Conservation (phyloP, 2,797 vertebrate species). For the Chromis chromis region DNA sequence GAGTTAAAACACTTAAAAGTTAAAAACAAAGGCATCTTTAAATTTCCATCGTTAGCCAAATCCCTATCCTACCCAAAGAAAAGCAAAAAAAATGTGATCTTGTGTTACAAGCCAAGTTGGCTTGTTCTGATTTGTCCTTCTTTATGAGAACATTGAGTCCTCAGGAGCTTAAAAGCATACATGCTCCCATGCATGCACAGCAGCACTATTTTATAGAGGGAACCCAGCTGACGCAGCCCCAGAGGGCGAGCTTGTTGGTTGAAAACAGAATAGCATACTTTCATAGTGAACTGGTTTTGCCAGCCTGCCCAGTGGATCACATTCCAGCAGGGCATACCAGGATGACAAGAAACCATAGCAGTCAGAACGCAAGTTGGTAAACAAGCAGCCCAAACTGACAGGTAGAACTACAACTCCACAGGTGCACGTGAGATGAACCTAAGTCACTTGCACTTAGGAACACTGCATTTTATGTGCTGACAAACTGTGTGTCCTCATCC, state of each 20-base stretch:
- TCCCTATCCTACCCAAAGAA: background rate
- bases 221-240: constrained; percentile 33
- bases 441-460: constrained; percentile 8
- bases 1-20: background rate
- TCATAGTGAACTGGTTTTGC: constrained; percentile 80
- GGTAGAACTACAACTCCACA: constrained; percentile 10
- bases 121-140: background rate
- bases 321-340: constrained; percentile 62
- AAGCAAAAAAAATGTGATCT: background rate
- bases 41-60: background rate
- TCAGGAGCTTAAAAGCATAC: background rate
- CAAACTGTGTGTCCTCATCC: background rate
- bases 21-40: background rate
- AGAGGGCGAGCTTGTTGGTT: constrained; percentile 18
- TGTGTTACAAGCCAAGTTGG: background rate
- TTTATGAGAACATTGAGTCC: constrained; percentile 14
- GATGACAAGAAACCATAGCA: constrained; percentile 45
- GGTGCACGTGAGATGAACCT: constrained; percentile 4
- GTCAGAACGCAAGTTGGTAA: constrained; percentile 44
- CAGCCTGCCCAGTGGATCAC: constrained; percentile 68
- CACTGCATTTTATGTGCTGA: background rate
- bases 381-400: constrained; percentile 33
- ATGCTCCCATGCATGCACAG: background rate
- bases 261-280: constrained; percentile 46
- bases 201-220: constrained; percentile 14